A percentile compares a stretch with the other conserved stretches of the same genome.
Conservation (phyloP, 1,140 invertebrate species). For the Bombus pascuorum region DNA sequence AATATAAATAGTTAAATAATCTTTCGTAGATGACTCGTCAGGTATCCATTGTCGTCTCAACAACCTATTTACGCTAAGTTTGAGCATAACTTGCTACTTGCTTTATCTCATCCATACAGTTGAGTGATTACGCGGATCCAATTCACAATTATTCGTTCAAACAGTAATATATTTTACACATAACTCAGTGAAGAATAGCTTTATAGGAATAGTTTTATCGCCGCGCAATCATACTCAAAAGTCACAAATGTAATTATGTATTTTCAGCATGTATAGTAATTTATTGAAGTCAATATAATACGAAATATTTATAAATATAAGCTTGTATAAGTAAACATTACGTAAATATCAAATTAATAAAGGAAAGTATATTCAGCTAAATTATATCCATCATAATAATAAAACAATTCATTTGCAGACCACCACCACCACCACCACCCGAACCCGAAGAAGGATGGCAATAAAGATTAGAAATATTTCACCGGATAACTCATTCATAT, state of each 20-base stretch:
- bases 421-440: constrained; percentile 14
- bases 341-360: not conserved
- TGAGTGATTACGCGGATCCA: not conserved
- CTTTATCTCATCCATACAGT: not conserved
- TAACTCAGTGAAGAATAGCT: not conserved
- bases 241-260: not conserved
- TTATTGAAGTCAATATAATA: not conserved
- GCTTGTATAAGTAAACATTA: too few relatives aligned
- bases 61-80: not conserved
- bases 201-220: not conserved
- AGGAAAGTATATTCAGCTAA: not conserved
- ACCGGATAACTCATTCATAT: not conserved
- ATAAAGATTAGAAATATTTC: not conserved
- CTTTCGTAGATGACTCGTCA: not conserved
- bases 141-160: not conserved
- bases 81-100: not conserved
- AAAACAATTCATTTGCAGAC: constrained; percentile 6
- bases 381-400: not conserved
- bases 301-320: not conserved
- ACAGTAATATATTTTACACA: not conserved
- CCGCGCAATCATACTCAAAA: not conserved
- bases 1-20: not conserved
- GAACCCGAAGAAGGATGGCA: constrained; percentile 5
- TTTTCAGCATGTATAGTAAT: not conserved
- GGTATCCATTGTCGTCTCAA: not conserved